Conservation (phyloP, 2,888 invertebrate species). For the Parnassius mnemosyne region DNA sequence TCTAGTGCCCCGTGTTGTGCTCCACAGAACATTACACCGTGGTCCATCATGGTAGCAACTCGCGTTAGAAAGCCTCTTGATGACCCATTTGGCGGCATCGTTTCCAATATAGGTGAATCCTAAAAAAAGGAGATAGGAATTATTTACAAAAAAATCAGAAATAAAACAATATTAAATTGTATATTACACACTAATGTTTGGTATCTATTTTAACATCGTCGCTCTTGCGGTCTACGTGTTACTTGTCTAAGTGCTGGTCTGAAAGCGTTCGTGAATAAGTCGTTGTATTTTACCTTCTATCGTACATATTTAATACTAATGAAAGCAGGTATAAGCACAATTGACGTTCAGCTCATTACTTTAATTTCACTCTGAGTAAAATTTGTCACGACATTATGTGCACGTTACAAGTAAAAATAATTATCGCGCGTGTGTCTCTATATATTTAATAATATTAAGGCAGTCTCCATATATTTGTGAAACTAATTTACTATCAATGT, state of each 20-base stretch:
- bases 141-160: not conserved
- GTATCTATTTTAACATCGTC: not conserved
- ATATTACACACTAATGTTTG: not conserved
- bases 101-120: conserved; percentile 73
- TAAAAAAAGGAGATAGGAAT: conserved; percentile 35
- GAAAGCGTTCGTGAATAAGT: conserved; percentile 4
- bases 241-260: conserved; percentile 9
- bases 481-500: conserved; percentile 17
- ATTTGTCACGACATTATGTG: not conserved
- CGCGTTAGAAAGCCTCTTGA: conserved; percentile 50
- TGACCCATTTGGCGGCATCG: conserved; percentile 56
- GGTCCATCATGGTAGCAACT: conserved; percentile 68
- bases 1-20: conserved; percentile 82
- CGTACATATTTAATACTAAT: not conserved
- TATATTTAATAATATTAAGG: not conserved
- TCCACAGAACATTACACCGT: conserved; percentile 82
- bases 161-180: too few relatives aligned
- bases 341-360: not conserved
- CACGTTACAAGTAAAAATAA: not conserved
- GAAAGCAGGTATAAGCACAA: not conserved
- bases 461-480: conserved; percentile 2
- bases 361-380: not conserved
- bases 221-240: conserved; percentile 3
- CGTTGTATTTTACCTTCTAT: not conserved
- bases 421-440: not conserved